Evolutionary conservation across 2,113 vertebrate species (phyloP).

Genomic region (Nycticryphes semicollaris): DNA sequence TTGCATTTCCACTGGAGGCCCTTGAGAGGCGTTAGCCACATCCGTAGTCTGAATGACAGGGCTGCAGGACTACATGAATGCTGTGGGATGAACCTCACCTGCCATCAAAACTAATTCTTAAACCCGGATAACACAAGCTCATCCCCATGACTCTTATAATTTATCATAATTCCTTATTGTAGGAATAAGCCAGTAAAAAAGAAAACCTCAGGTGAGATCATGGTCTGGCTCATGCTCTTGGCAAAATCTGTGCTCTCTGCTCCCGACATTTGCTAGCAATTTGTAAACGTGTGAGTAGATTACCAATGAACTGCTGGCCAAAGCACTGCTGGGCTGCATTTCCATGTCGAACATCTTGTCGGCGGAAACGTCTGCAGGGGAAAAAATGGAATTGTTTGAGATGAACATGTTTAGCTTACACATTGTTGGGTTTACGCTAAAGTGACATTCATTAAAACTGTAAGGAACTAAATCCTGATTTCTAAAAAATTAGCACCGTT

Average conservation of each 20-base stretch:
- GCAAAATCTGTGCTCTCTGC: not conserved
- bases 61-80: not conserved
- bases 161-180: not conserved
- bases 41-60: not conserved
- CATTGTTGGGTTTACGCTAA: not conserved
- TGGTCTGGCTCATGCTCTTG: not conserved
- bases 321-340: conserved; percentile 96
- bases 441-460: not conserved
- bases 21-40: not conserved
- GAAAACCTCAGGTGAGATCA: not conserved
- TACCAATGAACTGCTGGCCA: conserved; percentile 92
- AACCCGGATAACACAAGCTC: not conserved
- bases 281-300: not conserved
- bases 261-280: not conserved
- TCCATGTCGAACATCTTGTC: conserved; percentile 95
- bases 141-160: not conserved
- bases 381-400: not conserved
- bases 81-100: not conserved
- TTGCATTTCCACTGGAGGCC: not conserved
- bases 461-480: not conserved
- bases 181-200: not conserved
- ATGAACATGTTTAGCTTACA: not conserved
- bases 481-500: not conserved
- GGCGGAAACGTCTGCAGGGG: conserved; percentile 86
- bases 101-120: not conserved